phyloP scores from a whole-genome alignment of 2,113 vertebrate species.

The Neogale vison region DNA sequence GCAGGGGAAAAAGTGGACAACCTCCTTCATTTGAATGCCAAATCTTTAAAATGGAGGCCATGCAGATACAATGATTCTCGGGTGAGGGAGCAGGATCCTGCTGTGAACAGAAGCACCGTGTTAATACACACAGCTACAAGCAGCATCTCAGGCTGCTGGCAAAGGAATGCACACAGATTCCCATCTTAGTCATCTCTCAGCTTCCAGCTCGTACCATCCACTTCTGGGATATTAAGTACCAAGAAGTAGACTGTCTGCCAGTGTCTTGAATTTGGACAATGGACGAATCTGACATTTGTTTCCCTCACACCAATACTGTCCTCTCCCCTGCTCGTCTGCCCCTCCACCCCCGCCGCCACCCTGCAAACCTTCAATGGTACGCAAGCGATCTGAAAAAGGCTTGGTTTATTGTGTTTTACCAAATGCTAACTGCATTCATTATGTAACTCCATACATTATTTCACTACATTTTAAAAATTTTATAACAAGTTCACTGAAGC shows the following conservation, averaged over 20 bases:
- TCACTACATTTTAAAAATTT: background rate
- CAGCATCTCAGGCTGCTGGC: background rate
- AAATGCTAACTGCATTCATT: background rate
- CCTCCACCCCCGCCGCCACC: no score
- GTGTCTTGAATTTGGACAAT: background rate
- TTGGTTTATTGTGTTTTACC: background rate
- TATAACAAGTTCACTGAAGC: background rate
- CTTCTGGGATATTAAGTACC: background rate
- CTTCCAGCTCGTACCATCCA: background rate
- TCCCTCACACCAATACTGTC: background rate
- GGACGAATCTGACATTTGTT: background rate
- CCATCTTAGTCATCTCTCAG: background rate
- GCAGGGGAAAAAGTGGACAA: background rate
- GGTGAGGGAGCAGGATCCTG: accelerated
- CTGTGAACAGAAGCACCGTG: accelerated
- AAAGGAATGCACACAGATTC: background rate
- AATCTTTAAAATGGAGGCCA: accelerated
- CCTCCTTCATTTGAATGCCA: background rate
- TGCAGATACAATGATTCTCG: no score
- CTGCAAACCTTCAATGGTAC: background rate
- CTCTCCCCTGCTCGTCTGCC: background rate
- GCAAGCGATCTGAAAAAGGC: background rate
- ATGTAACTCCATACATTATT: background rate
- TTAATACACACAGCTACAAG: background rate
- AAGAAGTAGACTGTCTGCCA: background rate